Conservation (phyloP, 2,797 vertebrate species). For the Leptoclinus maculatus region DNA sequence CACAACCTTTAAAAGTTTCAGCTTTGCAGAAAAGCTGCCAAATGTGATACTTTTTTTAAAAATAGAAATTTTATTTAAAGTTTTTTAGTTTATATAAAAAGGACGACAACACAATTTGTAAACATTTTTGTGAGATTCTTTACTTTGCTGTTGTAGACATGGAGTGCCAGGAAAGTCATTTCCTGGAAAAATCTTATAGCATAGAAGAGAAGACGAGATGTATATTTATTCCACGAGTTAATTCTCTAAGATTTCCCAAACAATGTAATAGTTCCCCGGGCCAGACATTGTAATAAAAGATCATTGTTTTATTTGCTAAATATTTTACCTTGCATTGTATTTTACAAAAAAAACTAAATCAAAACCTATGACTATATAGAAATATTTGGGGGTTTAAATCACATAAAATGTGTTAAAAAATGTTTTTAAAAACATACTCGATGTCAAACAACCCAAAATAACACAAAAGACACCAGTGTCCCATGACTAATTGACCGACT, state of each 20-base stretch:
- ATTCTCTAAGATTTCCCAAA: constrained; percentile 1
- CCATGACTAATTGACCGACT: neutral
- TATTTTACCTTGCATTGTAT: constrained; percentile 7
- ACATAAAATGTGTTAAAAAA: neutral
- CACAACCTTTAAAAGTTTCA: neutral
- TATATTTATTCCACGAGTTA: neutral
- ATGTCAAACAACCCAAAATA: constrained; percentile 10
- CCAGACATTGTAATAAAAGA: constrained; percentile 1
- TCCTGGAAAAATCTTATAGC: neutral
- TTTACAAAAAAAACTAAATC: neutral
- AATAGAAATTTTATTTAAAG: too few relatives aligned
- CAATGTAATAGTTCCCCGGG: neutral
- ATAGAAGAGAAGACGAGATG: neutral
- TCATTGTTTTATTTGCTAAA: neutral
- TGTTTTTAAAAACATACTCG: neutral
- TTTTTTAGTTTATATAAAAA: neutral
- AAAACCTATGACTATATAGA: neutral
- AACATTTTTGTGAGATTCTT: neutral
- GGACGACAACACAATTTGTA: neutral
- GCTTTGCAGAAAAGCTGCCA: neutral
- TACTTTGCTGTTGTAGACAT: neutral
- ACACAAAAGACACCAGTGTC: neutral
- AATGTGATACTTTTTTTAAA: neutral
- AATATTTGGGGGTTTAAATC: constrained; percentile 29
- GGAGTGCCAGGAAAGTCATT: neutral